These are phyloP conservation scores for Ascaphus truei DNA, from an alignment of 2,113 vertebrate genomes.

Conservation along the genomic window DNA sequence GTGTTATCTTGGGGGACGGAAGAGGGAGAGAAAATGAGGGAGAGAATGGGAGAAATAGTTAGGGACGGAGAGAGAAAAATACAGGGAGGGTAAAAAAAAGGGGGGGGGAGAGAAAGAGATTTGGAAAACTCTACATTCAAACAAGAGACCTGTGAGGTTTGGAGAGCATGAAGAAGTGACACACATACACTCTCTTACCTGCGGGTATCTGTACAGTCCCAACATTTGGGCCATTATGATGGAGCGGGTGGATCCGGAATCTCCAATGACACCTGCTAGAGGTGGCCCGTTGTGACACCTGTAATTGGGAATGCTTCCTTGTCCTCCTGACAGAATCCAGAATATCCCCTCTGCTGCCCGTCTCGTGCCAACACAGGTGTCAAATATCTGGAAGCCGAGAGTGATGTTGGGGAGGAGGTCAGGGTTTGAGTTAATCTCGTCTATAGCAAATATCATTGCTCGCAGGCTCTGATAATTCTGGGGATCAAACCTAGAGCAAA, in stretches of 20 bases:
- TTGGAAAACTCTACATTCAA: too few relatives aligned
- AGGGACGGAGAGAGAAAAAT: too few relatives aligned
- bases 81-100: too few relatives aligned
- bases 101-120: too few relatives aligned
- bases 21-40: too few relatives aligned
- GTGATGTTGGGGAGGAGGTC: not conserved
- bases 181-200: too few relatives aligned
- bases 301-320: not conserved
- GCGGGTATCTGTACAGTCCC: not conserved
- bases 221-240: not conserved
- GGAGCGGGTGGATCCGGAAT: not conserved
- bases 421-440: not conserved
- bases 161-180: too few relatives aligned
- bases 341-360: not conserved
- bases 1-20: too few relatives aligned
- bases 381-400: not conserved
- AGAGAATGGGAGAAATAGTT: too few relatives aligned
- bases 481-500: too few relatives aligned
- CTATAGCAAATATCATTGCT: conserved; percentile 11
- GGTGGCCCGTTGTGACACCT: not conserved
- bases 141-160: too few relatives aligned
- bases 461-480: not conserved
- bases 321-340: not conserved
- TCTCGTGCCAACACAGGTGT: not conserved
- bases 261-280: not conserved